Conservation (phyloP, 2,113 vertebrate genomes). For the Halcyon malimbica region DNA sequence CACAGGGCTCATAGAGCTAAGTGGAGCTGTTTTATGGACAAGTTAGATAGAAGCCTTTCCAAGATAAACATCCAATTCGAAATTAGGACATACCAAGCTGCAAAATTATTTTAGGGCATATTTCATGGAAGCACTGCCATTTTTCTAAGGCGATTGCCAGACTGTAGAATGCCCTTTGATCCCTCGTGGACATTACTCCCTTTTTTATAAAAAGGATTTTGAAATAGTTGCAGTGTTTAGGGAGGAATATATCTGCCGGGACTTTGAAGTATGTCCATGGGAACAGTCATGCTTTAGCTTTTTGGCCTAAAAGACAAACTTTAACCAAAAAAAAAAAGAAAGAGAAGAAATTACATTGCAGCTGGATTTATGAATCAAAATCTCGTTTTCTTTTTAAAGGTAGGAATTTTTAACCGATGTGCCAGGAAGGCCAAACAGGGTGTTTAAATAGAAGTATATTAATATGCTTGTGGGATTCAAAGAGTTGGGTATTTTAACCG, state of each 20-base stretch:
- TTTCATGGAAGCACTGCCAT: constrained; percentile 91
- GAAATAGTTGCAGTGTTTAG: constrained; percentile 79
- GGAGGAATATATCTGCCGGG: constrained; percentile 78
- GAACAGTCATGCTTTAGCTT: constrained; percentile 72
- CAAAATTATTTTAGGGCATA: constrained; percentile 90
- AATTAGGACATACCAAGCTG: constrained; percentile 84
- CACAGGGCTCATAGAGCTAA: constrained; percentile 96
- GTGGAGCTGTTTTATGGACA: constrained; percentile 98
- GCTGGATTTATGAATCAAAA: constrained; percentile 73
- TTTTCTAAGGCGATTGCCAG: constrained; percentile 90
- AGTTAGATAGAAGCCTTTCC: constrained; percentile 96
- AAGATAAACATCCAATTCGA: constrained; percentile 97
- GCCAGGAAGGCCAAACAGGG: constrained; percentile 34
- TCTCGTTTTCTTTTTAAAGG: constrained; percentile 69
- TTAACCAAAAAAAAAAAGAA: constrained; percentile 27
- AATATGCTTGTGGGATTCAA: constrained; percentile 20
- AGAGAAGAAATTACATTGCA: constrained; percentile 9
- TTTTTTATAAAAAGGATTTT: constrained; percentile 79
- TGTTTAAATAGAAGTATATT: constrained; percentile 34
- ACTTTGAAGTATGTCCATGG: constrained; percentile 81
- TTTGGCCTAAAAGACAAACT: constrained; percentile 70
- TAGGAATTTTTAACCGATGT: constrained; percentile 2
- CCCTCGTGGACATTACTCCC: constrained; percentile 85
- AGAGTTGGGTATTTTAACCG: constrained; percentile 3
- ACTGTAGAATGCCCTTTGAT: constrained; percentile 90